A percentile compares a stretch with the other conserved stretches of the same genome.
Evolutionary conservation across 2,888 invertebrate species (phyloP).

Genomic region (Lobophora halterata): DNA sequence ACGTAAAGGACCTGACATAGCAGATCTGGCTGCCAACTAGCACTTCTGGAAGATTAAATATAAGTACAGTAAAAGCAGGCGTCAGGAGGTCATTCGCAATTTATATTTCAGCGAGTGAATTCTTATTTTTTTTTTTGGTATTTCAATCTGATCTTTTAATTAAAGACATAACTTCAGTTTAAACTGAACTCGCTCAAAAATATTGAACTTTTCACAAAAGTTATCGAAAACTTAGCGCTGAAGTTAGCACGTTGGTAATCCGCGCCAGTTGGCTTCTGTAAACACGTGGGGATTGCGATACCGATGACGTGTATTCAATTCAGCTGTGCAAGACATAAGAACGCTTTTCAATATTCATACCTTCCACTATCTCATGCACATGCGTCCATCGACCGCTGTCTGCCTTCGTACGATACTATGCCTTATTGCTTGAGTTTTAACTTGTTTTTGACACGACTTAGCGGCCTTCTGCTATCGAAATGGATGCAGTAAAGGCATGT

Average conservation of each 20-base stretch:
- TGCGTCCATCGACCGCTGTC: slow-evolving; percentile 47
- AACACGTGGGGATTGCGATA: slow-evolving; percentile 65
- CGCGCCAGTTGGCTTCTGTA: slow-evolving; percentile 61
- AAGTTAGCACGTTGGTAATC: slow-evolving; percentile 60
- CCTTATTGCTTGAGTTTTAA: slow-evolving; percentile 53
- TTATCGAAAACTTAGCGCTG: slow-evolving; percentile 58
- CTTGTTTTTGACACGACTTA: slow-evolving; percentile 45
- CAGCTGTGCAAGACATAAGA: slow-evolving; percentile 63
- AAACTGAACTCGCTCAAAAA: no score
- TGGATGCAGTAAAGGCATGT: slow-evolving; percentile 50
- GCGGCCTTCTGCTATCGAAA: slow-evolving; percentile 43
- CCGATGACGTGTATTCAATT: slow-evolving; percentile 60
- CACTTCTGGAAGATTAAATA: no score
- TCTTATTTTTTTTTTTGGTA: no score
- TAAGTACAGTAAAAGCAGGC: no score
- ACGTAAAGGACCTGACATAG: no score
- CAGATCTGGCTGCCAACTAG: no score
- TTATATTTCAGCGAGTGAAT: no score
- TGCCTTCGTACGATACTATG: slow-evolving; percentile 47
- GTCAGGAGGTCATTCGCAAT: no score
- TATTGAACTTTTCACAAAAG: slow-evolving; percentile 38
- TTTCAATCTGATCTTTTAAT: no score
- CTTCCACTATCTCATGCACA: slow-evolving; percentile 64
- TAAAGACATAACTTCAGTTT: no score
- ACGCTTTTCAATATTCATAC: slow-evolving; percentile 72